phyloP scores from a whole-genome alignment of 2,888 invertebrate genomes.

The Rhodophaea formosa region DNA sequence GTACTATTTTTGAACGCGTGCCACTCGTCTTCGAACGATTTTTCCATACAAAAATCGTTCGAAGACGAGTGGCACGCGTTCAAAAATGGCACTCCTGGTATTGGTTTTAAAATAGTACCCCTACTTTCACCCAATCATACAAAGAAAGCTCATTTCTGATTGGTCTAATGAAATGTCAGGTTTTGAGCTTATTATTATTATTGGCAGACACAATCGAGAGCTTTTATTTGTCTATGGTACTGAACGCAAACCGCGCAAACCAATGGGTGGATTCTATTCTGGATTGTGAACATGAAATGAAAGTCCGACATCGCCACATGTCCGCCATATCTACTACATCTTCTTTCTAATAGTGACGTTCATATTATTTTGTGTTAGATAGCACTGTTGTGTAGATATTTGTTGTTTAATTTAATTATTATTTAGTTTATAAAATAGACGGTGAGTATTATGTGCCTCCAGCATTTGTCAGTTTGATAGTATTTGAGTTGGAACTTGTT shows the following conservation, averaged over 20 bases:
- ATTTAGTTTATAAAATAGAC: slow-evolving; percentile 63
- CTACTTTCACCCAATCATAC: slow-evolving; percentile 6
- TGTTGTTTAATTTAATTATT: slow-evolving; percentile 72
- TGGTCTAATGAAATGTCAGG: slow-evolving; percentile 11
- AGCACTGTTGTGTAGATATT: slow-evolving; percentile 67
- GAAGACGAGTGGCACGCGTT: no score
- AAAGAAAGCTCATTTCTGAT: slow-evolving; percentile 16
- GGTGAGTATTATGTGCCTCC: slow-evolving; percentile 58
- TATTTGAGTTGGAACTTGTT: slow-evolving; percentile 57
- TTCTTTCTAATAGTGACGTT: slow-evolving; percentile 74
- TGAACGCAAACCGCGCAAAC: slow-evolving; percentile 41
- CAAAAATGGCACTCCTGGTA: no score
- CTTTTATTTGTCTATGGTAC: slow-evolving; percentile 30
- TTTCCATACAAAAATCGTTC: no score
- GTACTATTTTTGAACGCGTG: no score
- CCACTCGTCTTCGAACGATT: no score
- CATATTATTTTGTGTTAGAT: slow-evolving; percentile 73
- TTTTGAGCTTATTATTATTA: not conserved
- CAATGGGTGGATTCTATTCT: slow-evolving; percentile 39
- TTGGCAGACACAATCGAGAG: slow-evolving; percentile 3
- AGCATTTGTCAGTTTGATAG: slow-evolving; percentile 42
- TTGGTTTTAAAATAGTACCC: no score
- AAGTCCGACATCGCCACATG: slow-evolving; percentile 73
- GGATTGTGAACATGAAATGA: slow-evolving; percentile 53
- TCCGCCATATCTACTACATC: slow-evolving; percentile 76